phyloP scores from a whole-genome alignment of 1,140 invertebrate species.

The Tribolium madens region DNA sequence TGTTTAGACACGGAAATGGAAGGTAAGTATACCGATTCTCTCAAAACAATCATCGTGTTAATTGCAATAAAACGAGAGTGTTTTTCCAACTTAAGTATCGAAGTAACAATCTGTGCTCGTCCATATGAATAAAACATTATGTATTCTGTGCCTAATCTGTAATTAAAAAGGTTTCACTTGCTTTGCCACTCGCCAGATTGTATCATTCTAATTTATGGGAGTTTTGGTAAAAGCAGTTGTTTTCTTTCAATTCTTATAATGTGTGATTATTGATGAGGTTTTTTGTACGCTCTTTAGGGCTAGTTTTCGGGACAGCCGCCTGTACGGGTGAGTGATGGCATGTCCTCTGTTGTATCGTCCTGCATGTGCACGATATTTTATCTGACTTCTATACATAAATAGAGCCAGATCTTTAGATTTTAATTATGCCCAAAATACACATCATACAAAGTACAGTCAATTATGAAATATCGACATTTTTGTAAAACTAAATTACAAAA shows the following conservation, averaged over 20 bases:
- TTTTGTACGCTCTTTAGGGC: conserved; percentile 66
- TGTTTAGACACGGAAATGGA: conserved; percentile 89
- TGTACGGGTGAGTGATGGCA: conserved; percentile 77
- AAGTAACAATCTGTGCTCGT: conserved; percentile 10
- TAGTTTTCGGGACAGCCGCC: conserved; percentile 79
- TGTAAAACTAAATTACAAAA: not conserved
- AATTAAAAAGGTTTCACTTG: conserved; percentile 31
- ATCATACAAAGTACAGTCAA: conserved; percentile 23
- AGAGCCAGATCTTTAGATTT: conserved; percentile 43
- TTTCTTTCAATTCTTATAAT: conserved; percentile 11
- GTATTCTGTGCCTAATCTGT: conserved; percentile 37
- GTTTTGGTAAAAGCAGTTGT: conserved; percentile 27
- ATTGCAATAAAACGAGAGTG: not conserved
- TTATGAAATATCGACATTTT: not conserved
- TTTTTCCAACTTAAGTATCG: conserved; percentile 3
- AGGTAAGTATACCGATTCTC: conserved; percentile 72
- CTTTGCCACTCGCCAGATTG: conserved; percentile 17
- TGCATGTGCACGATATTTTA: conserved; percentile 41
- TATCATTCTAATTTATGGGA: conserved; percentile 30
- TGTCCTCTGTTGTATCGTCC: conserved; percentile 46
- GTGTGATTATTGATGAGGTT: conserved; percentile 16
- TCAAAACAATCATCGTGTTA: conserved; percentile 3
- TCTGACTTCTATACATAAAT: conserved; percentile 55
- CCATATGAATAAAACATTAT: conserved; percentile 24
- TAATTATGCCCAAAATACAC: conserved; percentile 2